Percentiles rank a stretch among this genome's conserved stretches.
Conservation (phyloP, 2,797 vertebrate genomes). For the Scolopax bukidnonensis region DNA sequence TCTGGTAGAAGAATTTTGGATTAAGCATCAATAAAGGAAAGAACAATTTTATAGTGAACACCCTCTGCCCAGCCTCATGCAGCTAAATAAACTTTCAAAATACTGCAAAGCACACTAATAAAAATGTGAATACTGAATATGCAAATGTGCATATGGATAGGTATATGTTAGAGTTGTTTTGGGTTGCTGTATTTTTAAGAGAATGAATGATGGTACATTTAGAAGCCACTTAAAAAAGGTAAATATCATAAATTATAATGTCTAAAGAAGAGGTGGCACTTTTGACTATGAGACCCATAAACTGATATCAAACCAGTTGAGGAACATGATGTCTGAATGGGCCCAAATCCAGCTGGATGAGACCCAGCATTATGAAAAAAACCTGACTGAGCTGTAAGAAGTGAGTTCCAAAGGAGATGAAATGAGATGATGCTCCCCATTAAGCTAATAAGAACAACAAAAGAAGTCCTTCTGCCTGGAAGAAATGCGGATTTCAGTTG, state of each 20-base stretch:
- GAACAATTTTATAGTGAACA: not conserved
- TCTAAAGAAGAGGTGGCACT: not conserved
- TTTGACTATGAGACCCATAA: not conserved
- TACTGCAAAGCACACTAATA: not conserved
- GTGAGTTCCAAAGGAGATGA: conserved; percentile 24
- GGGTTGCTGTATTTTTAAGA: not conserved
- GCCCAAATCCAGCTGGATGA: conserved; percentile 32
- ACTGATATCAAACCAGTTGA: not conserved
- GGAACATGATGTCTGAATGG: not conserved
- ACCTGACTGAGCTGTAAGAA: not conserved
- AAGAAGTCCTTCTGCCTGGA: conserved; percentile 42
- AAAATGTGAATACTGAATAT: not conserved
- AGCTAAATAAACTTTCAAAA: not conserved
- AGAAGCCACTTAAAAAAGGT: not conserved
- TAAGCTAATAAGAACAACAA: conserved; percentile 36
- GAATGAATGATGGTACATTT: not conserved
- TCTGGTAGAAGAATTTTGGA: not conserved
- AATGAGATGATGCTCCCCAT: conserved; percentile 27
- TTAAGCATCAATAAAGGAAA: not conserved
- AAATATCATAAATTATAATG: not conserved
- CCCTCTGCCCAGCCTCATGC: not conserved
- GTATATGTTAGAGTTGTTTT: not conserved
- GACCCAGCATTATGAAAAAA: conserved; percentile 11
- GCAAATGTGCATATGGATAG: not conserved
- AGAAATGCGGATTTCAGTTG: conserved; percentile 59